A percentile compares a stretch with the other conserved stretches of the same genome.
phyloP scores from a whole-genome alignment of 1,140 invertebrate species.

The Aphelenchoides fujianensis region DNA sequence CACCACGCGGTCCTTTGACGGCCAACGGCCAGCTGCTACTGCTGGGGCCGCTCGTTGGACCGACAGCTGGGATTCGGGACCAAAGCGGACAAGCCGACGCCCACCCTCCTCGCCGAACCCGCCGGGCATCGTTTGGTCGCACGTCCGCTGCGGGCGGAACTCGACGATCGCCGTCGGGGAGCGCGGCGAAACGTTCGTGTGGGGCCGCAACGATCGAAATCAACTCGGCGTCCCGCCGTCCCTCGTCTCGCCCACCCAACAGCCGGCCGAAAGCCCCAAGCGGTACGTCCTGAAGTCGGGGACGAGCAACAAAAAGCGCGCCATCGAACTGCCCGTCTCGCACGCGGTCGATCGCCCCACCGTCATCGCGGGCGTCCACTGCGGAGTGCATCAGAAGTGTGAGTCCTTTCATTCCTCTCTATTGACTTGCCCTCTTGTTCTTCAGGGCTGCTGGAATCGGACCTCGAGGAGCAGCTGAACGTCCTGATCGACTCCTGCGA shows the following conservation, averaged over 20 bases:
- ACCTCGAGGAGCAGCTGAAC: constrained; percentile 26
- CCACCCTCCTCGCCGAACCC: constrained; percentile 38
- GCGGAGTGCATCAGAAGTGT: constrained; percentile 2
- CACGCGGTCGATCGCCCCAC: constrained; percentile 43
- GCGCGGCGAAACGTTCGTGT: constrained; percentile 39
- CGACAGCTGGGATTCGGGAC: constrained; percentile 72
- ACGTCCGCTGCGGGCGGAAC: constrained; percentile 49
- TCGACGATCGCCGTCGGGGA: constrained; percentile 38
- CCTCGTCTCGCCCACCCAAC: neutral
- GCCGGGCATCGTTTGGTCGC: constrained; percentile 24
- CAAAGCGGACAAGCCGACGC: constrained; percentile 63
- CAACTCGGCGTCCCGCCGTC: constrained; percentile 37
- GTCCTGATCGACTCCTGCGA: constrained; percentile 14
- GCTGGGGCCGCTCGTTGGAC: constrained; percentile 73
- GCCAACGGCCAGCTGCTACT: constrained; percentile 71
- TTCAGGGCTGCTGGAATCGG: neutral
- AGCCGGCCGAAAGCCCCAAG: constrained; percentile 21
- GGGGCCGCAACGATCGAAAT: constrained; percentile 47
- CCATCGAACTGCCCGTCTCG: constrained; percentile 39
- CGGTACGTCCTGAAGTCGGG: constrained; percentile 34
- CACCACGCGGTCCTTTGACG: constrained; percentile 71
- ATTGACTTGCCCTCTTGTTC: neutral
- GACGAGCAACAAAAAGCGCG: constrained; percentile 13
- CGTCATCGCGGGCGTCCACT: constrained; percentile 31
- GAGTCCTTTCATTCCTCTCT: constrained; percentile 23